Base-by-base conservation (phyloP, 1,140 invertebrate species). In the Lordiphosa stackelbergi region DNA sequence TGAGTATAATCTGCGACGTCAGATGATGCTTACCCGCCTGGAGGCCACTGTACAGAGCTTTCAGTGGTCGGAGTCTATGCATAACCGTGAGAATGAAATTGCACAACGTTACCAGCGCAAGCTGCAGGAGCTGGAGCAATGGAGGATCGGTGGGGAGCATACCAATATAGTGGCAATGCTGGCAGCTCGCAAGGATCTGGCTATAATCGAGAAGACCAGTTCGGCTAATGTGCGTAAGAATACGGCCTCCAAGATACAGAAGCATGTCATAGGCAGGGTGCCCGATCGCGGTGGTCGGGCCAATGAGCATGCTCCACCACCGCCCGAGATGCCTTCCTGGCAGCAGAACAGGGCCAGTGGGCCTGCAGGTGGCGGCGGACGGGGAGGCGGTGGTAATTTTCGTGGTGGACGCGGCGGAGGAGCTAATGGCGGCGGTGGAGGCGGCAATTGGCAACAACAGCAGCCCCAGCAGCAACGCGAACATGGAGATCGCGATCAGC, bases 31-130 rank as follows among this genome's bases (percentile, higher is more conserved):
- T 1, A 97, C 96, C 59, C 90, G 97, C 47, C 88, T 98, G 38
- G 97, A 98, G 89, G 96, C 97, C 36, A 99, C 97, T 3, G 92
- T 98, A 74, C 95, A 97, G 88, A 98, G 96, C 16, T 98, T 98
- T 88, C 91, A 94, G 93, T 98, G 96, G 96, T 96, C 95, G 0
- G 95, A 96, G 40, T 91, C 92, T 70, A 89, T 94, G 40, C 93
- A 93, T 89, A 84, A 89, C 3, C 93, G 94, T 78, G 92, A 94
- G 72, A 91, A 94, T 69, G 87, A 92, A 63, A 92, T 98, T 53
- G 91, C 92, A 40, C 89, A 91, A 38, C 90, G 90, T 9, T 98
- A 94, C 77, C 88, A 92, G 45, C 90, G 91, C 0, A 92, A 93
- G 65, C 88, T 95, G 40, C 90, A 92, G 66, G 78, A 88, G 8